These are phyloP conservation scores for Pao palembangensis DNA, from an alignment of 2,113 vertebrate genomes.

Conservation along the genomic window DNA sequence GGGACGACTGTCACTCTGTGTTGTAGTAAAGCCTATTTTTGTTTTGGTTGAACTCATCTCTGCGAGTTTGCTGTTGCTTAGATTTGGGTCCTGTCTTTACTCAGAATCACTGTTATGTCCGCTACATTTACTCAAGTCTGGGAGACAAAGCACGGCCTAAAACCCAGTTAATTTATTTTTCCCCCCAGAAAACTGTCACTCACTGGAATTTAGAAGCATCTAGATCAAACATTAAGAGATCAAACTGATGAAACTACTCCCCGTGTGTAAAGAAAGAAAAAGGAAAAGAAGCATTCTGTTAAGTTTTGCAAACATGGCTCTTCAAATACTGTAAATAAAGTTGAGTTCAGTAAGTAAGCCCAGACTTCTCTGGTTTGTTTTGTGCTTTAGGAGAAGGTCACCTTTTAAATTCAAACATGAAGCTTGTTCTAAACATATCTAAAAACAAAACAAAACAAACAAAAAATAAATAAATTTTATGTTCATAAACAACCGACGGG, in stretches of 20 bases:
- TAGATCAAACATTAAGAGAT: conserved; percentile 37
- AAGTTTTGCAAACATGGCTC: conserved; percentile 63
- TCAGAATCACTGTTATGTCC: conserved; percentile 28
- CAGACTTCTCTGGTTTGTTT: conserved; percentile 41
- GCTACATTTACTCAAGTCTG: conserved; percentile 39
- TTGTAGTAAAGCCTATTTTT: conserved; percentile 48
- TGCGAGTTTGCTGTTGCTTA: conserved; percentile 37
- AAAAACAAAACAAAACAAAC: too few species aligned
- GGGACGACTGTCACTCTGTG: conserved; percentile 33
- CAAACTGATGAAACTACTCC: conserved; percentile 43
- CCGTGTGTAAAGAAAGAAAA: conserved; percentile 31
- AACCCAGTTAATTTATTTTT: conserved; percentile 52
- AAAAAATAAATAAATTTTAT: background rate
- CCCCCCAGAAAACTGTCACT: conserved; percentile 35
- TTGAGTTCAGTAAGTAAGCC: conserved; percentile 62
- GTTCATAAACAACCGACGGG: too few species aligned
- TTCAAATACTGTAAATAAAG: conserved; percentile 70
- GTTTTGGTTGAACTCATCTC: conserved; percentile 8
- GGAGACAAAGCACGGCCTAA: conserved; percentile 28
- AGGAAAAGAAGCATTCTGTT: conserved; percentile 43
- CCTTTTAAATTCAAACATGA: too few species aligned
- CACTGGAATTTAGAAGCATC: conserved; percentile 40
- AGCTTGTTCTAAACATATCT: too few species aligned
- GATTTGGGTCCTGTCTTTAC: conserved; percentile 26
- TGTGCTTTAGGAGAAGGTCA: conserved; percentile 2